Evolutionary conservation across 2,888 invertebrate species (phyloP).

Genomic region (Rambutsinella grinnellia): DNA sequence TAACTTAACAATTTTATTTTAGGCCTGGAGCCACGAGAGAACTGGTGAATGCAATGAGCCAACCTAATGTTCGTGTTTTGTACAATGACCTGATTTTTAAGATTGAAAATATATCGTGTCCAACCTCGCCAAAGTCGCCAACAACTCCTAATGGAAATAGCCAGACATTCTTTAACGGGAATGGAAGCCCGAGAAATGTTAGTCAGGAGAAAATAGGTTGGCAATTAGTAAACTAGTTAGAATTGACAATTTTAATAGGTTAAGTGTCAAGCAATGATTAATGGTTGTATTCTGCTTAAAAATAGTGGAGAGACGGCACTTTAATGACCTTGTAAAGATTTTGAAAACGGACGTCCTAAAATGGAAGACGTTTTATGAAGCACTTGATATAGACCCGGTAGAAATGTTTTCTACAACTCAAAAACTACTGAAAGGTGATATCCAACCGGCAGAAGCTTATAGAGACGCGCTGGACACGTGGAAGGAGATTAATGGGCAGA

Average conservation of each 20-base stretch:
- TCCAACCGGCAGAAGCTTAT: constrained; percentile 55
- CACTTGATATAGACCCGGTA: constrained; percentile 52
- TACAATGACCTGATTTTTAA: constrained; percentile 60
- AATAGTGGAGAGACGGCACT: constrained; percentile 60
- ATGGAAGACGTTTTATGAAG: constrained; percentile 57
- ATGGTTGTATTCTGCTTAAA: neutral
- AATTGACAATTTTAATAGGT: no score
- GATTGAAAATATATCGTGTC: constrained; percentile 47
- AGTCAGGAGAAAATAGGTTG: constrained; percentile 51
- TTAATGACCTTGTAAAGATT: constrained; percentile 59
- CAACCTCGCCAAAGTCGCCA: constrained; percentile 29
- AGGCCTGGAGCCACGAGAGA: constrained; percentile 58
- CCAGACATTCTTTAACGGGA: constrained; percentile 39
- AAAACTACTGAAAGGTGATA: constrained; percentile 52
- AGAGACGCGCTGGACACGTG: constrained; percentile 58
- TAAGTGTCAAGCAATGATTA: neutral
- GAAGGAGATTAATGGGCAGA: constrained; percentile 56
- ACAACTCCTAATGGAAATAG: constrained; percentile 15
- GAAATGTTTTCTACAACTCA: constrained; percentile 61
- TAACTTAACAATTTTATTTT: neutral
- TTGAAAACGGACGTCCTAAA: constrained; percentile 50
- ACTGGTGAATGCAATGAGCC: constrained; percentile 56
- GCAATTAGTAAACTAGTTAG: no score
- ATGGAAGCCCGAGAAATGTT: constrained; percentile 29
- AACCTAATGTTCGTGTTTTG: constrained; percentile 40